Base-by-base conservation (phyloP, 2,797 vertebrate genomes). In the Vespertilio murinus region DNA sequence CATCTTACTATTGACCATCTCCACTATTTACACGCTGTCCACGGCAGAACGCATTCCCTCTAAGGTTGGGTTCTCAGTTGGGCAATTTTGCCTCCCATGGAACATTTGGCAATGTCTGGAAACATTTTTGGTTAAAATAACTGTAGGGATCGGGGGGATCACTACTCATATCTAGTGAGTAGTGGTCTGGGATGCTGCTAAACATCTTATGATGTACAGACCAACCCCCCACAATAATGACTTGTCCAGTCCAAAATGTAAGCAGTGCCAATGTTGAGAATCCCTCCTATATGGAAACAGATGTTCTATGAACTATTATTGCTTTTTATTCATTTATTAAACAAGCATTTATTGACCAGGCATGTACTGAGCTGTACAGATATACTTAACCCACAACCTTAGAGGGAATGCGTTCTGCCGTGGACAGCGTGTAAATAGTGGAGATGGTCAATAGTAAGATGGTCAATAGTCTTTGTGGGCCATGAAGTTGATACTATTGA, bases 111-210 rank as follows among this genome's bases (percentile, higher is more conserved):
- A 75, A 45, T 54, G 12, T 35, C 45, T 74, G 5, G 33, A 78
- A 49, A 40, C 6, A 40, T 74, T 79, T 49, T 74, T 25, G 1
- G 14, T 56, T 61, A 30, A 40, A 47, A 73, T 11, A 9, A 45
- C 12, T 56, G 33, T 5, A 1, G 23, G 22, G 25, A 1, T 12
- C 1, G 40, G 28, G 2, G 2, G 20, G 13, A 47, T 35, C 42
- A 17, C 13, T n/a, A 28, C 17, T 73, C 54, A 45, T 25, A 61
- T 71, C 33, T 64, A 61, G 22, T 25, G 30, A 30, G 2, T 3
- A 30, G 25, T 2, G 0, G 47, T n/a, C 45, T 49, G 6, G 25
- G 18, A 18, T 71, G 16, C 28, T 42, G 22, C 10, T 71, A 54
- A 40, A 22, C 25, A 35, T 38, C 6, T 54, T 30, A 1, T 4